Percentiles rank a stretch among this genome's conserved stretches.
Conservation (phyloP, 1,140 invertebrate species). For the Cherax destructor region DNA sequence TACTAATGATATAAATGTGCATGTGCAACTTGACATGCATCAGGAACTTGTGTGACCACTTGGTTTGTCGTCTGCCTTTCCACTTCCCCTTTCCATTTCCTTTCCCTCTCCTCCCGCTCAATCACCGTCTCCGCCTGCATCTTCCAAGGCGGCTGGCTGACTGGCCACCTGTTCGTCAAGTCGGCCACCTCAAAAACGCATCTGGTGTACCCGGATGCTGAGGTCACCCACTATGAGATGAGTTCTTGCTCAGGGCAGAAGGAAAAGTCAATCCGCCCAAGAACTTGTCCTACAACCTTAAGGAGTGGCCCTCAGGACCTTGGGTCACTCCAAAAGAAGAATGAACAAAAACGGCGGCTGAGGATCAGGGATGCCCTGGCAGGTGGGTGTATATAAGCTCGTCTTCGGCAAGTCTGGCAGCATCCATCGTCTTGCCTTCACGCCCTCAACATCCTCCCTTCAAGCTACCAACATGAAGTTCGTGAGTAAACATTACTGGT, state of each 20-base stretch:
- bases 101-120: neutral
- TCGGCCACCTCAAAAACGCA: neutral
- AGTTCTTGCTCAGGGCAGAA: conserved; percentile 1
- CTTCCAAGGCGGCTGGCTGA: neutral
- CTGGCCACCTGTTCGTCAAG: neutral
- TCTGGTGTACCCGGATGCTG: conserved; percentile 2
- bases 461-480: conserved; percentile 25
- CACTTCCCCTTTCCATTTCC: neutral
- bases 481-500: neutral
- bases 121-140: neutral
- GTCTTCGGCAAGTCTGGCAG: neutral
- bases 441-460: neutral
- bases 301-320: conserved; percentile 23
- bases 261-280: conserved; percentile 19
- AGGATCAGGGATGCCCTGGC: neutral
- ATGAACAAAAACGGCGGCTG: conserved; percentile 13
- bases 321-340: conserved; percentile 38
- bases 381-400: conserved; percentile 5
- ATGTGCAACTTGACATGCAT: neutral
- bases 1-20: neutral
- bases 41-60: neutral
- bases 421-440: neutral
- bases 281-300: neutral
- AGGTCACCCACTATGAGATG: neutral
- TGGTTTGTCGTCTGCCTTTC: neutral